phyloP scores from a whole-genome alignment of 2,888 invertebrate genomes.

The Cyaniris semiargus region DNA sequence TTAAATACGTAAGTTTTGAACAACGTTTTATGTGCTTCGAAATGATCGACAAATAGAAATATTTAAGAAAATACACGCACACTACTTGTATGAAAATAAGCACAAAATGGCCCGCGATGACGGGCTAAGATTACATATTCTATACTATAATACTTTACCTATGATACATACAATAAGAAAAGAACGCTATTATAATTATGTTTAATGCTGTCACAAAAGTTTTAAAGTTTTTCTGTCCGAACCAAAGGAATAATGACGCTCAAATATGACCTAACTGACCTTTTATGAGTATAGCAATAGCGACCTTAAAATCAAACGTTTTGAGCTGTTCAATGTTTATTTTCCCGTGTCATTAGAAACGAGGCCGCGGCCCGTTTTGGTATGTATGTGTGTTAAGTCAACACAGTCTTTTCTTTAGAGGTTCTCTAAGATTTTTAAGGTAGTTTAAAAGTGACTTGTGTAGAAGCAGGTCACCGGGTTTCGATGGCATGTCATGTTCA shows the following conservation, averaged over 20 bases:
- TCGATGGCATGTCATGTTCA: slow-evolving; percentile 72
- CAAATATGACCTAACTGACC: slow-evolving; percentile 20
- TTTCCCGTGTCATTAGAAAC: slow-evolving; percentile 60
- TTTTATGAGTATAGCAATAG: slow-evolving; percentile 53
- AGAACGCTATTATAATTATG: neutral
- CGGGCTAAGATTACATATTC: too few relatives aligned
- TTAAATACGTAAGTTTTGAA: too few relatives aligned
- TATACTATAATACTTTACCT: too few relatives aligned
- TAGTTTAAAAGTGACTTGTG: slow-evolving; percentile 74
- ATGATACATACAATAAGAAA: too few relatives aligned
- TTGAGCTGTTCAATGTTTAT: slow-evolving; percentile 55
- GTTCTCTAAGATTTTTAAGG: slow-evolving; percentile 72
- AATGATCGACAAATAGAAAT: too few relatives aligned
- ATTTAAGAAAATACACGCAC: too few relatives aligned
- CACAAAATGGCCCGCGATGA: too few relatives aligned
- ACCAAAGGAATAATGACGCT: neutral
- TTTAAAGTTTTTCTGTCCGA: neutral
- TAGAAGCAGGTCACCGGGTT: slow-evolving; percentile 77
- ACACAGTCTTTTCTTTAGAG: slow-evolving; percentile 74
- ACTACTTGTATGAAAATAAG: too few relatives aligned
- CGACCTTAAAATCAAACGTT: slow-evolving; percentile 58
- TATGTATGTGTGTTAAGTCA: slow-evolving; percentile 74
- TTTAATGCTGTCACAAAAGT: neutral
- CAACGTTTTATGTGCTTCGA: too few relatives aligned
- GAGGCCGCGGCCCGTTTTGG: slow-evolving; percentile 66